Evolutionary conservation across 2,113 vertebrate species (phyloP).

Genomic region (Cyanistes caeruleus): DNA sequence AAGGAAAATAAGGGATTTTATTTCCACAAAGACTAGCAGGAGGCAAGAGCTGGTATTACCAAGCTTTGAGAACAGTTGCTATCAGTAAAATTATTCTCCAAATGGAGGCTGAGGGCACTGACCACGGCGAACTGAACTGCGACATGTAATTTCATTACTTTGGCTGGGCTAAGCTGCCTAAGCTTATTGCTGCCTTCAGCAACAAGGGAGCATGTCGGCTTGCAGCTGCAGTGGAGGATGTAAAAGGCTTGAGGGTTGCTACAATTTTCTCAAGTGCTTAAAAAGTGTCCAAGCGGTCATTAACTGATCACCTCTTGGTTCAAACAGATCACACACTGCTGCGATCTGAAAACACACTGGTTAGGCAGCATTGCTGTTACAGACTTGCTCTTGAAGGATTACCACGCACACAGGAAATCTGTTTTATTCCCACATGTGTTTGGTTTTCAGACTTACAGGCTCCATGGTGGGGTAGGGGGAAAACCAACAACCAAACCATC

Average conservation of each 20-base stretch:
- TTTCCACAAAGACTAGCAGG: background rate
- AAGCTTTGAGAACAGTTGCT: conserved; percentile 2
- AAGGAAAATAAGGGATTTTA: background rate
- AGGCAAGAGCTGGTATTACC: background rate
- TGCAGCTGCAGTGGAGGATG: background rate
- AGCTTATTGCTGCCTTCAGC: conserved; percentile 3
- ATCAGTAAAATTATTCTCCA: conserved; percentile 20
- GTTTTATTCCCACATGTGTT: background rate
- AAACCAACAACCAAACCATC: background rate
- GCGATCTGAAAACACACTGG: background rate
- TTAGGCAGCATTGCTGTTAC: background rate
- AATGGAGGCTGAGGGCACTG: background rate
- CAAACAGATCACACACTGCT: background rate
- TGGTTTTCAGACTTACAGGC: conserved; percentile 25
- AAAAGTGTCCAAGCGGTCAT: background rate
- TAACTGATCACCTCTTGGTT: background rate
- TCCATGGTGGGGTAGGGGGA: background rate
- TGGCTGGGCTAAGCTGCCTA: background rate
- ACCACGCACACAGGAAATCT: background rate
- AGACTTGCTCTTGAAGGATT: background rate
- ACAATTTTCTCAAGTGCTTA: background rate
- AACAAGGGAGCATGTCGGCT: background rate
- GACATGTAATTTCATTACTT: conserved; percentile 25
- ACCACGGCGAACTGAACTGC: background rate
- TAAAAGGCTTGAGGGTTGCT: background rate